These are phyloP conservation scores for Actinostola sp. DNA, from an alignment of 92 coral and sea anemone genomes.

Conservation along the genomic window DNA sequence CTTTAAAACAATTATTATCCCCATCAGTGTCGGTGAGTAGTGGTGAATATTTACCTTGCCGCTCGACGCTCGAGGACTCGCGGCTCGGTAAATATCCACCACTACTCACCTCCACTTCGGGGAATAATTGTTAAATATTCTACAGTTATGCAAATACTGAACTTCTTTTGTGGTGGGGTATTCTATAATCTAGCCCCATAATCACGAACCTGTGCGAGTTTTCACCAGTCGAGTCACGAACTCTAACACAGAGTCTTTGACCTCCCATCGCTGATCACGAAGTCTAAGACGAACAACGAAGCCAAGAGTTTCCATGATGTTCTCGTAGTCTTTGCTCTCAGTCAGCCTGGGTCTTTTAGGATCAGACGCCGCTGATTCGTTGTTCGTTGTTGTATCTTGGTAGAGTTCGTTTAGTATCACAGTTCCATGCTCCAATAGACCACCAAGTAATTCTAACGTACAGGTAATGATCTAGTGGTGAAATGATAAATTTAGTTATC, in stretches of 20 bases:
- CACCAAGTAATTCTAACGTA: slow-evolving; percentile 8
- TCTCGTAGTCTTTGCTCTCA: background rate
- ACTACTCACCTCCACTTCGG: too few relatives aligned
- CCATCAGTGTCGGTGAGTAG: too few relatives aligned
- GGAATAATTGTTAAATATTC: too few relatives aligned
- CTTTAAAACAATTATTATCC: too few relatives aligned
- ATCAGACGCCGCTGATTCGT: background rate
- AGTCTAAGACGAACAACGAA: slow-evolving; percentile 65
- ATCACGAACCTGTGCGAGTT: slow-evolving; percentile 28
- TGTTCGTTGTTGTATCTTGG: background rate
- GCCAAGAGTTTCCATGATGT: slow-evolving; percentile 45
- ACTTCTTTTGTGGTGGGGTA: background rate
- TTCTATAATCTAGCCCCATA: background rate
- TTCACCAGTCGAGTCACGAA: slow-evolving; percentile 52
- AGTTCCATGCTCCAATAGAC: slow-evolving; percentile 7
- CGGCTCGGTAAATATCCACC: too few relatives aligned
- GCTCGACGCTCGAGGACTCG: too few relatives aligned
- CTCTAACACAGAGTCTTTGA: slow-evolving; percentile 79
- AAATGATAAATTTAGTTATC: too few relatives aligned
- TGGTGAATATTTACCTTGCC: too few relatives aligned
- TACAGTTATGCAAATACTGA: too few relatives aligned
- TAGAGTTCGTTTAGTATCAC: background rate
- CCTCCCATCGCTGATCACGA: slow-evolving; percentile 85
- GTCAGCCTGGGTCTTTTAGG: background rate
- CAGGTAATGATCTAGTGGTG: slow-evolving; percentile 5